Evolutionary conservation across 2,888 invertebrate genomes (phyloP), one percentile per base, ranked within the genome.

Genomic region (Hydropsyche betteni): DNA sequence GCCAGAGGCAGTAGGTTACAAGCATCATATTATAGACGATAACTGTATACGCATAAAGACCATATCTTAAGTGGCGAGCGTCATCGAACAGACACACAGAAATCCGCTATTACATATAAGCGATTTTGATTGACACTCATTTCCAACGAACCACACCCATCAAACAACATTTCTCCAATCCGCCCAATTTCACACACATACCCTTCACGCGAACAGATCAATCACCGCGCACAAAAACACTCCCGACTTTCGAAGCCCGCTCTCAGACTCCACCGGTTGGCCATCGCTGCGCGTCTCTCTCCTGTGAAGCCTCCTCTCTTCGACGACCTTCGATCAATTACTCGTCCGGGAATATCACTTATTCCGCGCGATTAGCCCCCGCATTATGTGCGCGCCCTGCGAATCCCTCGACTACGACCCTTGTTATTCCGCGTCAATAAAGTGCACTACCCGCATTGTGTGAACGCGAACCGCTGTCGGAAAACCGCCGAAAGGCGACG

Each of bases 321-420:
- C 16, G 33, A 44, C 44, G 16, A 72, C 72, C 58, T 72, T 72
- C 72, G 16, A 36, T 58, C 72, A 72, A 72, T 72, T 73, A 73
- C 58, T 44, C 52, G 74, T 38, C 58, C 50, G 55, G 61, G 74
- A 74, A 76, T 74, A 69, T 68, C 76, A 53, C 51, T 76, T 76
- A 76, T 76, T 76, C 74, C 76, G 64, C 69, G 69, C 64, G 76
- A 76, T 69, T 76, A 69, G 64, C 24, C 74, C 10, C 50, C 38
- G 58, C 71, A 68, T 69, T 70, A 72, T 76, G 51, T 70, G 70
- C n/a, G 70, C 52, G 53, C 24, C 53, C 44, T 12, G 14, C 50
- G 24, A 69, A 16, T 33, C 69, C 50, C 69, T 24, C 51, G 50
- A 69, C 24, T 69, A 50, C 51, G 53, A 53, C 70, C 70, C 70